Conservation (phyloP, 1,140 invertebrate genomes). For the Caenorhabditis inopinata region DNA sequence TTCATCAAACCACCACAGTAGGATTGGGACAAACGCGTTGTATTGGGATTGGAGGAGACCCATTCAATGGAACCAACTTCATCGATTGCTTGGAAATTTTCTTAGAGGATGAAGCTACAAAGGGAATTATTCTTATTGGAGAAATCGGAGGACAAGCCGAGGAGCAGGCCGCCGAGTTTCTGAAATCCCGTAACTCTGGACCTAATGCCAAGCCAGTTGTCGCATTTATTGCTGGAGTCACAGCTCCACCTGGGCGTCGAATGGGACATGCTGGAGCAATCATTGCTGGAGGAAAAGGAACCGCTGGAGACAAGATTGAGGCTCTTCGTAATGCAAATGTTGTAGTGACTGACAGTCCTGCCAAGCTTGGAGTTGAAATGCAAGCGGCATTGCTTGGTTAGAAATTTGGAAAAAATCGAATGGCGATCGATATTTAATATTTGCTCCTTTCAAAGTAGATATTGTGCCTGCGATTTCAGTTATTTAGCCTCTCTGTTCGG, state of each 20-base stretch:
- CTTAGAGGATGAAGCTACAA: slow-evolving; percentile 82
- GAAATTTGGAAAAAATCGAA: no score
- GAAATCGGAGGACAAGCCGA: slow-evolving; percentile 98
- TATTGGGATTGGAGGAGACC: slow-evolving; percentile 98
- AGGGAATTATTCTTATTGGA: slow-evolving; percentile 94
- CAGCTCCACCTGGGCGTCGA: slow-evolving; percentile 90
- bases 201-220: slow-evolving; percentile 92
- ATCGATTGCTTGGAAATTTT: slow-evolving; percentile 97
- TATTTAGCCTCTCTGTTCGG: no score
- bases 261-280: slow-evolving; percentile 99
- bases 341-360: slow-evolving; percentile 42
- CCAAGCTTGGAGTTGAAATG: slow-evolving; percentile 41
- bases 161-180: slow-evolving; percentile 91
- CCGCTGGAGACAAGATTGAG: slow-evolving; percentile 95
- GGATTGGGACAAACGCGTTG: slow-evolving; percentile 79
- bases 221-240: slow-evolving; percentile 95
- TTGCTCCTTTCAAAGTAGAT: no score
- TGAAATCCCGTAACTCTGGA: slow-evolving; percentile 73
- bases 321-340: slow-evolving; percentile 89
- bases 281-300: slow-evolving; percentile 93
- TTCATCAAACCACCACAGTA: slow-evolving; percentile 69
- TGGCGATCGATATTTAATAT: no score
- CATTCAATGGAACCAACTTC: slow-evolving; percentile 99
- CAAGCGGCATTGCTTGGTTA: slow-evolving; percentile 24
- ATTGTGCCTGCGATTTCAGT: no score